A percentile compares a stretch with the other conserved stretches of the same genome.
These are phyloP conservation scores for Phlogophora meticulosa DNA, from an alignment of 2,888 invertebrate species.

Conservation along the genomic window DNA sequence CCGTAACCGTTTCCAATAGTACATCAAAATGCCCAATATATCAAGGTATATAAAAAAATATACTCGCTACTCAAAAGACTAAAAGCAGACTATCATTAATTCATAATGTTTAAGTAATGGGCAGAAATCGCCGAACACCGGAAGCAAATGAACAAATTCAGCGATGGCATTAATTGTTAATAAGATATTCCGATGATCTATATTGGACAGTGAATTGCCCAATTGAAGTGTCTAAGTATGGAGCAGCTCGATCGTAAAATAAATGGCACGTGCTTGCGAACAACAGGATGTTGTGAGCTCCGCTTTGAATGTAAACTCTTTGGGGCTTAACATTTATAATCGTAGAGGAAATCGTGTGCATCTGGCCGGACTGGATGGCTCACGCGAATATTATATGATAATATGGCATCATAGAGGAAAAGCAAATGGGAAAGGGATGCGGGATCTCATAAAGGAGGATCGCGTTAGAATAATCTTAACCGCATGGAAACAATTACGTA, in stretches of 20 bases:
- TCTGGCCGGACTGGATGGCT: conserved; percentile 76
- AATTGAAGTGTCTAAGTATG: conserved; percentile 61
- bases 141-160: conserved; percentile 35
- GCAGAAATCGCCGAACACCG: conserved; percentile 13
- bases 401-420: conserved; percentile 74
- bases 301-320: conserved; percentile 79
- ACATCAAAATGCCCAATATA: background rate
- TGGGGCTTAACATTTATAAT: conserved; percentile 74
- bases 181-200: conserved; percentile 62
- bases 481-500: conserved; percentile 68
- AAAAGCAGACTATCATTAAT: background rate
- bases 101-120: background rate
- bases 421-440: conserved; percentile 81
- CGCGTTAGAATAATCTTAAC: conserved; percentile 68
- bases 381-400: conserved; percentile 71
- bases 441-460: conserved; percentile 74
- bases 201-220: conserved; percentile 59
- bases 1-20: too few relatives aligned
- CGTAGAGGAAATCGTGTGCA: conserved; percentile 80
- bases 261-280: conserved; percentile 81
- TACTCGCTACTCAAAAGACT: background rate
- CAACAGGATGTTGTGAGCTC: conserved; percentile 82
- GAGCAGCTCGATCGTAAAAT: conserved; percentile 75
- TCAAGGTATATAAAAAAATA: background rate
- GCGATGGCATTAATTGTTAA: conserved; percentile 40